A percentile compares a stretch with the other conserved stretches of the same genome.
These are phyloP conservation scores for Nycteola revayana DNA, from an alignment of 2,888 invertebrate species.

Conservation along the genomic window DNA sequence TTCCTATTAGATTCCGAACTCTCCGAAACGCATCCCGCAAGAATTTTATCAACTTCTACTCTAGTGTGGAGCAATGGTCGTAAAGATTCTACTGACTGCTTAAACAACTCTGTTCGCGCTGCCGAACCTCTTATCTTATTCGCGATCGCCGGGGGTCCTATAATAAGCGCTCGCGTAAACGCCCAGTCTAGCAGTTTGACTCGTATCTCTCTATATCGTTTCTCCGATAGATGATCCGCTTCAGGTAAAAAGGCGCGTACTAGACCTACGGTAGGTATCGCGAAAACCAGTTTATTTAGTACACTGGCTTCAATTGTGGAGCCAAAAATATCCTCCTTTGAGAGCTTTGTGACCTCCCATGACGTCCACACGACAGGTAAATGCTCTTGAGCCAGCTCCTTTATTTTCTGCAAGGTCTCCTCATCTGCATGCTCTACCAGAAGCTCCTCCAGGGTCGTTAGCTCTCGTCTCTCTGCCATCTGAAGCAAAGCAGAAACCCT, in stretches of 20 bases:
- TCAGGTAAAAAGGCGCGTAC: conserved; percentile 1
- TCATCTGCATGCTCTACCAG: background rate
- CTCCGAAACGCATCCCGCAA: background rate
- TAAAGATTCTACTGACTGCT: background rate
- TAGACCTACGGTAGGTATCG: background rate
- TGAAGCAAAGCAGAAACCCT: background rate
- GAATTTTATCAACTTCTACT: background rate
- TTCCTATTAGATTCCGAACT: background rate
- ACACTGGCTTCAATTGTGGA: too few species aligned
- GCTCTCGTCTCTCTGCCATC: background rate
- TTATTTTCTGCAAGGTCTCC: background rate
- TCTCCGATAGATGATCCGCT: conserved; percentile 1
- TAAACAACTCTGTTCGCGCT: background rate
- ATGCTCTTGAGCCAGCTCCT: background rate
- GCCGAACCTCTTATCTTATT: conserved; percentile 1
- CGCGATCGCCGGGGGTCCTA: background rate
- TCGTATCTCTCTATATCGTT: background rate
- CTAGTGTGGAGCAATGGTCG: too few species aligned
- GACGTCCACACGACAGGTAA: background rate
- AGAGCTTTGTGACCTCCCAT: background rate
- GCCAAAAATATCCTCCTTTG: background rate
- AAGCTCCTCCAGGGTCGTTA: background rate
- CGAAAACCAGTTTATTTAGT: background rate
- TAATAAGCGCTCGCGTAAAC: background rate
- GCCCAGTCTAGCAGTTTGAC: conserved; percentile 1